phyloP scores from a whole-genome alignment of 2,888 invertebrate genomes.

The Plusia festucae region DNA sequence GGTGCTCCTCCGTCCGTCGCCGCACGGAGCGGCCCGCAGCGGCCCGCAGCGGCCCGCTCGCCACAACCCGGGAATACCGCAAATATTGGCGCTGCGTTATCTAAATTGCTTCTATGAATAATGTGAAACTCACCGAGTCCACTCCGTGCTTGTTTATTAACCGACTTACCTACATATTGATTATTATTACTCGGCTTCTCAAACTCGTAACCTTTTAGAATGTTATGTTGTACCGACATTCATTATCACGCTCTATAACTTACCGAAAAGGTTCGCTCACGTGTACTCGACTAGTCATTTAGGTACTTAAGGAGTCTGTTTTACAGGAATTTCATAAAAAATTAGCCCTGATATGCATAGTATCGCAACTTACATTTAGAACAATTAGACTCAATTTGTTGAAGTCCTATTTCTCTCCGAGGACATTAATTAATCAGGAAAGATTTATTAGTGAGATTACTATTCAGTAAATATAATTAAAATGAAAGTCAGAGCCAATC shows the following conservation, averaged over 20 bases:
- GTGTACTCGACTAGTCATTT: not conserved
- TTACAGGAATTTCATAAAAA: not conserved
- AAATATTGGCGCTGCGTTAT: conserved; percentile 57
- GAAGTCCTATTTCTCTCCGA: too few species aligned
- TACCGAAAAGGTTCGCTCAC: not conserved
- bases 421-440: too few species aligned
- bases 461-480: too few species aligned
- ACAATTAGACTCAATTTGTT: too few species aligned
- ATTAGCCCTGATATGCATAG: too few species aligned
- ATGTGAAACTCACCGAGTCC: conserved; percentile 36
- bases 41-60: not conserved
- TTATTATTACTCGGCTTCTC: conserved; percentile 2
- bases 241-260: conserved; percentile 4
- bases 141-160: conserved; percentile 23
- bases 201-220: conserved; percentile 4
- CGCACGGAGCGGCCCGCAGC: not conserved
- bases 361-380: too few species aligned
- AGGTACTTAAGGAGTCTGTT: too few species aligned
- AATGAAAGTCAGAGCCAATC: too few species aligned
- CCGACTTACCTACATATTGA: conserved; percentile 16
- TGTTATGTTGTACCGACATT: conserved; percentile 2
- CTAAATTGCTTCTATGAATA: conserved; percentile 58
- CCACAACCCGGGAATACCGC: conserved; percentile 24
- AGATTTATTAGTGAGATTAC: too few species aligned
- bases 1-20: not conserved